Conservation (phyloP, 2,113 vertebrate species). For the Irena cyanogastra region DNA sequence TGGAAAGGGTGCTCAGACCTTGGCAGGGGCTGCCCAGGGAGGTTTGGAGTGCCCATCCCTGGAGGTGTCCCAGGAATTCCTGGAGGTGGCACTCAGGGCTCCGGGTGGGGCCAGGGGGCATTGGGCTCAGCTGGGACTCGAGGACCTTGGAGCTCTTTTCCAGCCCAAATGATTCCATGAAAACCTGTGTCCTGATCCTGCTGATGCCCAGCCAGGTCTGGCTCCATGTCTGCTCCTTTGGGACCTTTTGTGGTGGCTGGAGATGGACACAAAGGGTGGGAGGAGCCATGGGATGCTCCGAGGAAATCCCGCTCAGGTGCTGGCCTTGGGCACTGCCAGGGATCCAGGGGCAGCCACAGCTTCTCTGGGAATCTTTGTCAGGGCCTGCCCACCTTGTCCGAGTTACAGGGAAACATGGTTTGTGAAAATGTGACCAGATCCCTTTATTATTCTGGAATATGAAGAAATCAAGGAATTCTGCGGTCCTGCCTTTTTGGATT, state of each 20-base stretch:
- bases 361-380: neutral
- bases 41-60: neutral
- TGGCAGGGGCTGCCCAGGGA: neutral
- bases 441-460: neutral
- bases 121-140: neutral
- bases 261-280: neutral
- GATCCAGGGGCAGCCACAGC: neutral
- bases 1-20: too few species aligned
- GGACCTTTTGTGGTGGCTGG: neutral
- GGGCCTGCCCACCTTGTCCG: neutral
- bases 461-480: neutral
- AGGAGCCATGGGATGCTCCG: neutral
- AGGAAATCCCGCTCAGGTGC: too few species aligned
- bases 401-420: neutral
- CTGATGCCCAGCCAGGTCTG: fast-evolving
- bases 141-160: neutral
- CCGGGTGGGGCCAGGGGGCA: neutral
- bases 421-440: too few species aligned
- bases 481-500: neutral
- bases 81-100: neutral
- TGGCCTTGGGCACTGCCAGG: neutral
- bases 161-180: neutral
- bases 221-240: neutral
- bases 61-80: neutral
- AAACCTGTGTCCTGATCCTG: fast-evolving